phyloP scores from a whole-genome alignment of 2,113 vertebrate genomes.

The Riparia riparia region DNA sequence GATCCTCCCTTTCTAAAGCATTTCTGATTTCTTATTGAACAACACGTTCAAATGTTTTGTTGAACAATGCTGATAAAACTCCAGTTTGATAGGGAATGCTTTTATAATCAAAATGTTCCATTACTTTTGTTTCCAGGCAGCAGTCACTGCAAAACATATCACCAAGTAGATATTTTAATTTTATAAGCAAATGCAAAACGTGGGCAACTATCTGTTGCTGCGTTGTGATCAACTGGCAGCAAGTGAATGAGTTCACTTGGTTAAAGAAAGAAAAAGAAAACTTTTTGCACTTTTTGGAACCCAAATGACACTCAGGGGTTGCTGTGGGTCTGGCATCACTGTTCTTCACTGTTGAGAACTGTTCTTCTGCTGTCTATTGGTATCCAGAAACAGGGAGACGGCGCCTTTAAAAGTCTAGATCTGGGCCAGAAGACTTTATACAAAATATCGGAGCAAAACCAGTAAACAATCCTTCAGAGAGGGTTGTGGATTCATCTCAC shows the following conservation, averaged over 20 bases:
- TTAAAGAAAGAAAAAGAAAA: neutral
- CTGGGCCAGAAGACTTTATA: neutral
- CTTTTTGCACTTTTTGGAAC: neutral
- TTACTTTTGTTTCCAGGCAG: neutral
- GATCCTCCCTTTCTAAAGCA: neutral
- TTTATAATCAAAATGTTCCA: neutral
- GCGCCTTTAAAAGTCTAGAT: neutral
- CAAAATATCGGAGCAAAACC: neutral
- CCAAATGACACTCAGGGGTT: neutral
- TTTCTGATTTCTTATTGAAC: neutral
- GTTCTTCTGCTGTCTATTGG: accelerated
- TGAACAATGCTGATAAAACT: neutral
- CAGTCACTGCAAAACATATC: neutral
- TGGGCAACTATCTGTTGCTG: neutral
- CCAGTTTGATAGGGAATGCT: neutral
- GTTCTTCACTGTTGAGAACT: neutral
- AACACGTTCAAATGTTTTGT: neutral
- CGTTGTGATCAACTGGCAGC: neutral
- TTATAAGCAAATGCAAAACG: neutral
- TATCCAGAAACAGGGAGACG: neutral
- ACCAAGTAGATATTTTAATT: neutral
- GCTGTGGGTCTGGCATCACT: neutral
- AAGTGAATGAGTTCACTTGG: neutral
- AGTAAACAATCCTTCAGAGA: neutral
- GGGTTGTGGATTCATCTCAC: neutral